A percentile compares a stretch with the other conserved stretches of the same genome.
These are phyloP conservation scores for Aelia acuminata DNA, from an alignment of 2,888 invertebrate species.

Conservation along the genomic window DNA sequence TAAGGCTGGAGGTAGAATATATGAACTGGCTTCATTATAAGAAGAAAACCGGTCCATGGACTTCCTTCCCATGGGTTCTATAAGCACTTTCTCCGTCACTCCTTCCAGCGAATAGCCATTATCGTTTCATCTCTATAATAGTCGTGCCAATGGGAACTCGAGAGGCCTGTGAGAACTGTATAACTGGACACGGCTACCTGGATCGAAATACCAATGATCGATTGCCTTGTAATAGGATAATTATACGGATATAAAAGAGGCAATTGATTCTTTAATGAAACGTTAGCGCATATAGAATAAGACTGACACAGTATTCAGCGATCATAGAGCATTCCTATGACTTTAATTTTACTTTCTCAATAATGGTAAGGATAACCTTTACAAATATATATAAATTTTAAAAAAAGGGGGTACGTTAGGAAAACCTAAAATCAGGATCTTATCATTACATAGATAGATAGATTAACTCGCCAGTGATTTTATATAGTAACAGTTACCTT, in stretches of 20 bases:
- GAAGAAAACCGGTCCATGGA: background rate
- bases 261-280: background rate
- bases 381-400: too few relatives aligned
- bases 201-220: background rate
- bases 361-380: too few relatives aligned
- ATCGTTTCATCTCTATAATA: slow-evolving; percentile 12
- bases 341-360: background rate
- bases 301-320: background rate
- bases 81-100: slow-evolving; percentile 19
- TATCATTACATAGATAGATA: too few relatives aligned
- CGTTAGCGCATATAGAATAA: background rate
- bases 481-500: too few relatives aligned
- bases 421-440: too few relatives aligned
- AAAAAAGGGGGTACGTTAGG: too few relatives aligned
- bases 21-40: slow-evolving; percentile 38
- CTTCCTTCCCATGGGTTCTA: slow-evolving; percentile 21
- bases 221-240: background rate
- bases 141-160: background rate
- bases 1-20: slow-evolving; percentile 23
- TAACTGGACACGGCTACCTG: background rate
- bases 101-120: background rate
- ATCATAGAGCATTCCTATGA: background rate
- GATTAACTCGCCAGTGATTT: too few relatives aligned
- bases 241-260: background rate
- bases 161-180: background rate